Evolutionary conservation across 2,888 invertebrate genomes (phyloP), one percentile per base, ranked within the genome.

Genomic region (Magallana nippona): DNA sequence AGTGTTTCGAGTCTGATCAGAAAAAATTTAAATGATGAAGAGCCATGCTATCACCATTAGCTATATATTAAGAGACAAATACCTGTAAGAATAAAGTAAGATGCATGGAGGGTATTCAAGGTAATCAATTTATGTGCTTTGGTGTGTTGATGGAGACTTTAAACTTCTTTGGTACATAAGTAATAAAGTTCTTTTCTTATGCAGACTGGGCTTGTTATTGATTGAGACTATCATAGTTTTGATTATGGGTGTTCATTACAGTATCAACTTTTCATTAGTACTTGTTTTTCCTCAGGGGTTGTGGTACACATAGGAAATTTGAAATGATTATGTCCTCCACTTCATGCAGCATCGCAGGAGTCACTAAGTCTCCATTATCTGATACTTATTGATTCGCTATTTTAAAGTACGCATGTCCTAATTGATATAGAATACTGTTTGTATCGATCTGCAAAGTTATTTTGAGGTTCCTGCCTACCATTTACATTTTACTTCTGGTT

Each of bases 371-470:
- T 22, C 27, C 27, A 10, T 32, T 32, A 13, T 71, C 13, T 32
- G 15, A 11, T 27, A 27, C 27, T 15, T 71, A 15, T 27, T 71
- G 71, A 15, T 27, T 71, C 71, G 5, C 13, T 32, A 71, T 71
- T 71, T n/a, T 71, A 71, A 71, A 71, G 71, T 71, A 71, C 71
- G 32, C 71, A 27, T 32, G 71, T 71, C 71, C 71, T 71, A 27
- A 71, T 32, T 71, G 71, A 71, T 71, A 22, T 27, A 22, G 71
- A 71, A 71, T 71, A 32, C 11, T 71, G 71, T 71, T 71, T 71
- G 71, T 71, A 71, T 71, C 13, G 71, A 71, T 71, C 71, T 10
- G 27, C 11, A 27, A 13, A 27, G 71, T 22, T 71, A 71, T 71
- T 71, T 71, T 71, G 15, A 71, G 71, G 11, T 71, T 71, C 27